Evolutionary conservation across 2,113 vertebrate genomes (phyloP).

Genomic region (Rhea pennata): DNA sequence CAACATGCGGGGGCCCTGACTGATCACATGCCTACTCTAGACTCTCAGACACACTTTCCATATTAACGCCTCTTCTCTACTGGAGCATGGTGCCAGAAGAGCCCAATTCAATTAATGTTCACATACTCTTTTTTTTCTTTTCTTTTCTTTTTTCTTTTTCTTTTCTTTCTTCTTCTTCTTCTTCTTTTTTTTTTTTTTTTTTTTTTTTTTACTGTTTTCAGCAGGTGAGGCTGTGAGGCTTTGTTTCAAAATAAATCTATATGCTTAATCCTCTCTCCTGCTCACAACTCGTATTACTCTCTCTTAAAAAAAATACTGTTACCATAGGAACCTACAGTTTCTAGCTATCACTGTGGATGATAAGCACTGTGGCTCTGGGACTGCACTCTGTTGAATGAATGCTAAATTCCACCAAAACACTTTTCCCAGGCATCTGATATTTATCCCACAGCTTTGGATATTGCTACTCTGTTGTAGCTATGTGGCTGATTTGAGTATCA

Average conservation of each 20-base stretch:
- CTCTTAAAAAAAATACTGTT: constrained; percentile 19
- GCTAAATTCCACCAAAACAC: not conserved
- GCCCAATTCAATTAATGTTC: not conserved
- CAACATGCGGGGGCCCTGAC: fast-evolving
- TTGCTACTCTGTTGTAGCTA: not conserved
- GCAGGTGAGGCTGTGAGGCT: not conserved
- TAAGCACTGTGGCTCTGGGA: not conserved
- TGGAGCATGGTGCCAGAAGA: not conserved
- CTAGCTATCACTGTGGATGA: not conserved
- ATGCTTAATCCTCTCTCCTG: not conserved
- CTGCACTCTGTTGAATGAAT: not conserved
- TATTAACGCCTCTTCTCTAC: not conserved
- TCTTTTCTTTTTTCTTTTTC: too few relatives aligned
- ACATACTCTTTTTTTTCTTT: not conserved
- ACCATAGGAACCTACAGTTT: constrained; percentile 44
- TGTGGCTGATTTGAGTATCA: not conserved
- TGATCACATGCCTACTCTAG: fast-evolving
- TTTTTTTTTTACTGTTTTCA: not conserved
- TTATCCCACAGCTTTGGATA: not conserved
- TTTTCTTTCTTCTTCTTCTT: too few relatives aligned
- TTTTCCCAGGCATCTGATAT: not conserved
- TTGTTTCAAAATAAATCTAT: constrained; percentile 39
- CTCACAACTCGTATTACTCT: constrained; percentile 28
- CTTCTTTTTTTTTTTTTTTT: too few relatives aligned
- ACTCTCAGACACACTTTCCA: not conserved